These are phyloP conservation scores for Macaca mulatta DNA, from an alignment of 2,113 vertebrate species.

Conservation along the genomic window DNA sequence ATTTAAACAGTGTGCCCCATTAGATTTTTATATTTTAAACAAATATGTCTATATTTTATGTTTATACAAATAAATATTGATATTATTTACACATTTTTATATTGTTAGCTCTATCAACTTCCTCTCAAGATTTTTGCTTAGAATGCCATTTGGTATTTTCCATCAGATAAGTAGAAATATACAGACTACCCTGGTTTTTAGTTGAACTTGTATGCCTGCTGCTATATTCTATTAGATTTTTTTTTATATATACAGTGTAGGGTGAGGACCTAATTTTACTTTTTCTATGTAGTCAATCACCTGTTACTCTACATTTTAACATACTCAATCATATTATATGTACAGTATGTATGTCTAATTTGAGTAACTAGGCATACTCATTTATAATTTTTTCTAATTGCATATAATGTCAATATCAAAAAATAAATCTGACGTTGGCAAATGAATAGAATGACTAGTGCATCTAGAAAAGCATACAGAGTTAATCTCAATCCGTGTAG, in stretches of 20 bases:
- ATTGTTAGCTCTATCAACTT: not conserved
- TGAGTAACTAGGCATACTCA: conserved; percentile 33
- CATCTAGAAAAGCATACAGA: not conserved
- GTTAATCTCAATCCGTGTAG: not conserved
- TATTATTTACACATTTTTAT: not conserved
- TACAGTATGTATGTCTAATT: conserved; percentile 40
- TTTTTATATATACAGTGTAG: not conserved
- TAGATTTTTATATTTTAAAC: not conserved
- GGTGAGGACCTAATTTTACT: not conserved
- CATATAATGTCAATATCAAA: conserved; percentile 23
- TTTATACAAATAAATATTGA: not conserved
- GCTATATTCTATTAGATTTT: not conserved
- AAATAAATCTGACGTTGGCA: conserved; percentile 39
- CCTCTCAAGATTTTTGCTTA: not conserved
- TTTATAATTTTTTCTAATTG: conserved; percentile 51
- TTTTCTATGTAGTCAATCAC: not conserved
- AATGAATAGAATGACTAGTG: not conserved
- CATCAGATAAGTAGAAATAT: not conserved
- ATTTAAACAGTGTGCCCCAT: not conserved
- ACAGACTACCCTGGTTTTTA: not conserved
- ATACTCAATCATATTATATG: not conserved
- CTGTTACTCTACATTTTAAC: not conserved
- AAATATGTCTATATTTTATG: not conserved
- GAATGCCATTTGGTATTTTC: not conserved
- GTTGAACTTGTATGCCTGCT: not conserved